Conservation (phyloP, 2,797 vertebrate genomes). For the Lophius americanus region DNA sequence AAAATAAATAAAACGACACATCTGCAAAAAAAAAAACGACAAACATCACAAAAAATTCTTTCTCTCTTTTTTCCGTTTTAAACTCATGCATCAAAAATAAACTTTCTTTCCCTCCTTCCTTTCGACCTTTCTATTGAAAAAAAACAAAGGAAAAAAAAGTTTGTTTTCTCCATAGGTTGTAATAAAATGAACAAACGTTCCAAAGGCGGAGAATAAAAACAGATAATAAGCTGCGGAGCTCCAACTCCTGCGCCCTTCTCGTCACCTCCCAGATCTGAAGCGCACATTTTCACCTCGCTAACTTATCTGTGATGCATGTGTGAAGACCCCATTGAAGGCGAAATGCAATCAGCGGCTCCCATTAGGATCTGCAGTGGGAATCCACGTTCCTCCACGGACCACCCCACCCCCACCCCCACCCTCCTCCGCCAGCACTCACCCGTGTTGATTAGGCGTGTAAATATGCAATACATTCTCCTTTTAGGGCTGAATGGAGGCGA, state of each 20-base stretch:
- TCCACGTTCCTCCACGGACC: constrained; percentile 66
- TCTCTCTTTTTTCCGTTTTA: no score
- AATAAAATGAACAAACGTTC: no score
- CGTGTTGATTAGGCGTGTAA: constrained; percentile 72
- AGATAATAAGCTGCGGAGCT: not conserved
- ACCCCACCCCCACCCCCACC: not conserved
- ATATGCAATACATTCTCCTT: constrained; percentile 69
- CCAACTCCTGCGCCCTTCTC: not conserved
- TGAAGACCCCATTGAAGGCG: constrained; percentile 42
- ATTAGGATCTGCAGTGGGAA: constrained; percentile 62
- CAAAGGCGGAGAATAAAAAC: no score
- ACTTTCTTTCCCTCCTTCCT: no score
- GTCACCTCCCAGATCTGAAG: constrained; percentile 35
- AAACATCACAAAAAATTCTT: no score
- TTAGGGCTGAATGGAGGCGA: constrained; percentile 64
- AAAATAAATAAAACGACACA: no score
- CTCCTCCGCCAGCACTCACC: constrained; percentile 20
- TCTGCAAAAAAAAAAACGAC: no score
- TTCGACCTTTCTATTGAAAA: no score
- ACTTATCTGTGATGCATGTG: constrained; percentile 48
- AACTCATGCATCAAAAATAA: not conserved
- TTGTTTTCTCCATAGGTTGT: no score
- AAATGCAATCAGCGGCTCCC: constrained; percentile 65
- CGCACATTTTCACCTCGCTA: constrained; percentile 40
- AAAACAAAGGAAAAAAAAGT: no score